These are phyloP conservation scores for Drosophila helvetica DNA, from an alignment of 2,888 invertebrate species.

Conservation along the genomic window DNA sequence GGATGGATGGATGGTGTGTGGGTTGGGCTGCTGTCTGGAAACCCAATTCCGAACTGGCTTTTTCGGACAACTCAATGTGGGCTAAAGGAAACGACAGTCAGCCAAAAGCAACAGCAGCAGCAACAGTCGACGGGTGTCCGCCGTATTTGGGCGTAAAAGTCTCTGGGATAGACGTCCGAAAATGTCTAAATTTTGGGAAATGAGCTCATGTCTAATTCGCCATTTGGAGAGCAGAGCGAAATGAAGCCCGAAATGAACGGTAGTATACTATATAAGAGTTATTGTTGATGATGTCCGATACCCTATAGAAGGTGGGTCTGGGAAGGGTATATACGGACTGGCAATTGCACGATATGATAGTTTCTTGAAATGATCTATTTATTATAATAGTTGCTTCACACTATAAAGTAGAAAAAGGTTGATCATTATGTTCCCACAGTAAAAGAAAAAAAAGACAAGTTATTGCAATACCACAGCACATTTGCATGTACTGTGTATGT, in stretches of 20 bases:
- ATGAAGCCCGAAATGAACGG: slow-evolving; percentile 32
- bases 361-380: no score
- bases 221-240: slow-evolving; percentile 59
- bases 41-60: slow-evolving; percentile 55
- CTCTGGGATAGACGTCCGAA: slow-evolving; percentile 37
- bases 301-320: neutral
- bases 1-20: slow-evolving; percentile 49
- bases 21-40: slow-evolving; percentile 60
- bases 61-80: slow-evolving; percentile 65
- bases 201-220: slow-evolving; percentile 62
- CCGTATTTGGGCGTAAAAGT: slow-evolving; percentile 74
- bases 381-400: no score
- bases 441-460: no score
- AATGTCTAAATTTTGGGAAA: slow-evolving; percentile 56
- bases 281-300: slow-evolving; percentile 29
- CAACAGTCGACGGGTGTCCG: neutral
- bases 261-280: slow-evolving; percentile 15
- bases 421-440: no score
- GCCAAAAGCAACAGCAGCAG: neutral
- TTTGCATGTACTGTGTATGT: no score
- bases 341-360: no score
- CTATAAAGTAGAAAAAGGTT: no score
- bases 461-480: no score
- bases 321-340: neutral
- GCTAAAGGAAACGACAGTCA: slow-evolving; percentile 65